Evolutionary conservation across 2,113 vertebrate genomes (phyloP), one percentile per base, ranked within the genome.

Genomic region (Empidonax traillii): DNA sequence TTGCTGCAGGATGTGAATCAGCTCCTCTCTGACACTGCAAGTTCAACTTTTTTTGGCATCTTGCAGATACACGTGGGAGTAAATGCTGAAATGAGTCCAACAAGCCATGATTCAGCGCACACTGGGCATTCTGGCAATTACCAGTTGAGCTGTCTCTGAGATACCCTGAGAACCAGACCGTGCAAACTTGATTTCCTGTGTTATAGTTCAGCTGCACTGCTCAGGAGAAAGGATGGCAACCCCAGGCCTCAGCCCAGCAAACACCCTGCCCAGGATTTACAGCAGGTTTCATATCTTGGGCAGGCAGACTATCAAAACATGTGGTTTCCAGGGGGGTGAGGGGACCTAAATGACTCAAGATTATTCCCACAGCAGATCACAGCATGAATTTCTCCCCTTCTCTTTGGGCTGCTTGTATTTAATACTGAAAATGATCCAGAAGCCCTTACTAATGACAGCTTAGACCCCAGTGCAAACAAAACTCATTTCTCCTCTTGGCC

Each of bases 1-100:
- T 97, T 43, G 89, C 86, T 87, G 93, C 94, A 93, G 96, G 92
- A 87, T n/a, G 85, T 85, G 95, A 80, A 66, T 91, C 93, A 79
- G 66, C 81, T 85, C 84, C 88, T 83, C 85, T 93, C 78, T 61
- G 71, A 35, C 69, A 41, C 85, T 91, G 96, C 31, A 41, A 62
- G 24, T 66, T 93, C 33, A 92, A 82, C 51, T 75, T 71, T 61
- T 79, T 85, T 49, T 84, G 93, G 91, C 94, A 80, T 21, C 96
- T 96, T 41, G 55, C 91, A 87, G 94, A 69, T 21, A 77, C 76
- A 51, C 13, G 80, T 89, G 95, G 93, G 93, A 96, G n/a, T 28
- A 69, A 65, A 67, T 53, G 71, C 97, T 98, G 97, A 71, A 97
- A 97, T 3, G 66, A 97, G 86, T 72, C 86, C 91, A 95, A 79